Evolutionary conservation across 2,113 vertebrate genomes (phyloP).

Genomic region (Oncorhynchus tshawytscha): DNA sequence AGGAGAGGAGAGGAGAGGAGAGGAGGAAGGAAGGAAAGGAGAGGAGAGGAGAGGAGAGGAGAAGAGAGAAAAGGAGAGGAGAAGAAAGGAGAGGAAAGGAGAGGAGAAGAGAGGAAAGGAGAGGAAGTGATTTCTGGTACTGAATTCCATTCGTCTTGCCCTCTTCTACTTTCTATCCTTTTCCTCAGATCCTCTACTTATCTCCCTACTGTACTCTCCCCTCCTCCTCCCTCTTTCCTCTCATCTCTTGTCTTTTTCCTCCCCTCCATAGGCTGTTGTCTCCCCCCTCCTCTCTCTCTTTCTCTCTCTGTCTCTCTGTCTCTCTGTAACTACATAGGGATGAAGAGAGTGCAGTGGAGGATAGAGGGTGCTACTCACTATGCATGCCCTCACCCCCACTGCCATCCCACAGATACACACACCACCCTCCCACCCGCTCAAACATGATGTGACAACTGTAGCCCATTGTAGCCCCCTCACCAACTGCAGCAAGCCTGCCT

Average conservation of each 20-base stretch:
- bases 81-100: slow-evolving; percentile 3
- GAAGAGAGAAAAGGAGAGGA: neutral
- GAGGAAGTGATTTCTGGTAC: neutral
- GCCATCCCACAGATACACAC: neutral
- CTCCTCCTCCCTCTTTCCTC: neutral
- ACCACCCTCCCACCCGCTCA: slow-evolving; percentile 18
- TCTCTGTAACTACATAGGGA: slow-evolving; percentile 8
- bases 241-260: slow-evolving; percentile 3
- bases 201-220: neutral
- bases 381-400: slow-evolving; percentile 29
- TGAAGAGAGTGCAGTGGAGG: slow-evolving; percentile 42
- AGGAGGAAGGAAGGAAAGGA: neutral
- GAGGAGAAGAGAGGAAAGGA: neutral
- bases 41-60: slow-evolving; percentile 18
- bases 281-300: neutral
- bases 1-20: neutral
- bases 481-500: neutral
- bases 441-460: slow-evolving; percentile 5
- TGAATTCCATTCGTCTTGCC: neutral
- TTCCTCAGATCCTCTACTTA: neutral
- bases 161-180: neutral
- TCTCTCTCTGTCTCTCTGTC: neutral
- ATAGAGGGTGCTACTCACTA: slow-evolving; percentile 36
- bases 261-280: too few species aligned
- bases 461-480: neutral